Conservation (phyloP, 2,888 invertebrate genomes). For the Acanthosepion lycidas region DNA sequence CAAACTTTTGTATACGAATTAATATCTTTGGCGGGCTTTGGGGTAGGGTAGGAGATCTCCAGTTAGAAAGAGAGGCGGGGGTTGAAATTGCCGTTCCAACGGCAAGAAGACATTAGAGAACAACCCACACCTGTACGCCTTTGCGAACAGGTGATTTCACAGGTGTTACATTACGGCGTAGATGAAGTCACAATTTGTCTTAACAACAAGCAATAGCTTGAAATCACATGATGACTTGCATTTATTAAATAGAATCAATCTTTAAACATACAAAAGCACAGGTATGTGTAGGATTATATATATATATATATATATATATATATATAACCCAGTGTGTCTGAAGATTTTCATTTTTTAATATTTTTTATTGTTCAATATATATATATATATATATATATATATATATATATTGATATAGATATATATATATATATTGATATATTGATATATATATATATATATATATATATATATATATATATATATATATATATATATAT, state of each 20-base stretch:
- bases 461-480: conserved; percentile 33
- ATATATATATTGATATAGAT: too few species aligned
- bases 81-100: too few species aligned
- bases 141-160: conserved; percentile 6
- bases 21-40: too few species aligned
- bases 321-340: too few species aligned
- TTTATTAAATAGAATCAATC: neutral
- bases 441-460: conserved; percentile 33
- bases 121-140: neutral
- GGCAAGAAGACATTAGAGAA: neutral
- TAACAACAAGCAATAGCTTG: too few species aligned
- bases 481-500: conserved; percentile 33
- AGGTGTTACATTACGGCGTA: neutral
- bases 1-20: too few species aligned
- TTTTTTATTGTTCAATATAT: too few species aligned
- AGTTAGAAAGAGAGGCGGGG: too few species aligned
- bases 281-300: neutral
- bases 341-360: too few species aligned
- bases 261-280: too few species aligned
- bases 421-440: too few species aligned
- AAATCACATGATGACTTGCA: neutral
- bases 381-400: conserved; percentile 33
- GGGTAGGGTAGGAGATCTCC: too few species aligned
- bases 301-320: neutral
- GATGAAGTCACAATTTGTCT: neutral